phyloP scores from a whole-genome alignment of 2,113 vertebrate genomes.

The Muscicapa adusta region DNA sequence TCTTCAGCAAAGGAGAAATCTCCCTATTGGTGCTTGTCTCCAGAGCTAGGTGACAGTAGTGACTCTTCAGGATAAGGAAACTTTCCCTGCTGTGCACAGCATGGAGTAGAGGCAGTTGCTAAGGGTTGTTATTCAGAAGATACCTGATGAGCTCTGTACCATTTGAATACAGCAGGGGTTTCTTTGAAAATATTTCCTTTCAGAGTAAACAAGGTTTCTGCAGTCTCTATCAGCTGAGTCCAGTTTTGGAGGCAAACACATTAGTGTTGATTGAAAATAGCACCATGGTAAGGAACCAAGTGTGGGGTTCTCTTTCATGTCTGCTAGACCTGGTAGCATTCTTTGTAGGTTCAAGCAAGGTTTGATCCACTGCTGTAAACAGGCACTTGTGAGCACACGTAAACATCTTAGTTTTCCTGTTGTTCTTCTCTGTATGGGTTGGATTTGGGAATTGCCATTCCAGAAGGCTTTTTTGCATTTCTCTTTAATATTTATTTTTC shows the following conservation, averaged over 20 bases:
- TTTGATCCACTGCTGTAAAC: not conserved
- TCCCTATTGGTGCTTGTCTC: not conserved
- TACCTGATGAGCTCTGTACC: not conserved
- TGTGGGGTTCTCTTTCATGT: not conserved
- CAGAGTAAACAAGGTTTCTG: not conserved
- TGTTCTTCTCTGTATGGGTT: not conserved
- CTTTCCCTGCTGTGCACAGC: not conserved
- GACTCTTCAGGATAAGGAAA: not conserved
- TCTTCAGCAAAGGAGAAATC: not conserved
- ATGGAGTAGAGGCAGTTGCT: not conserved
- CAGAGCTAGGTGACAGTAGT: not conserved
- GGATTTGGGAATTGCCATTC: not conserved
- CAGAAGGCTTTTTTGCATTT: not conserved
- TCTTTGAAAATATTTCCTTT: not conserved
- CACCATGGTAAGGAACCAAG: not conserved
- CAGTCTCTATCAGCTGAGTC: not conserved
- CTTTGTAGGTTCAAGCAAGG: not conserved
- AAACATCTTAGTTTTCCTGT: not conserved
- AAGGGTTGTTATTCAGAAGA: rapidly evolving
- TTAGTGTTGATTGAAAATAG: not conserved
- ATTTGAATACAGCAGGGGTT: not conserved
- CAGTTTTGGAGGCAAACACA: not conserved
- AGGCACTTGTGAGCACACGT: not conserved
- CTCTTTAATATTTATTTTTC: not conserved
- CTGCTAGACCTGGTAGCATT: not conserved